Conservation (phyloP, 2,888 invertebrate genomes). For the Eupithecia vulgata region DNA sequence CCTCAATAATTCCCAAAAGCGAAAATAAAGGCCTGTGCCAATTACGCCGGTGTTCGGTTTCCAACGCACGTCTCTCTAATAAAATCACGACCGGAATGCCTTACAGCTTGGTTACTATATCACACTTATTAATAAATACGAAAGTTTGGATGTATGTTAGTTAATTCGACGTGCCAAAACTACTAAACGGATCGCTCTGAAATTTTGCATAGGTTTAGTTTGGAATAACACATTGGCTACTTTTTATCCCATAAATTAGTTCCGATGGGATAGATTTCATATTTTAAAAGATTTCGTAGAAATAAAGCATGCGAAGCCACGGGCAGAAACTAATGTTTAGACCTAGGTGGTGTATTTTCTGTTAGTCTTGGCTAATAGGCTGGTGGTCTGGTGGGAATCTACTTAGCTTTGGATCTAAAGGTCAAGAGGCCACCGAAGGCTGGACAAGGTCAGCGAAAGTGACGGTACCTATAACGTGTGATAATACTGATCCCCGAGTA, state of each 20-base stretch:
- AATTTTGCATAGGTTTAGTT: background rate
- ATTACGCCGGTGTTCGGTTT: constrained; percentile 20
- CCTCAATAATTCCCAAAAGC: constrained; percentile 23
- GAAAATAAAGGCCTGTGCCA: constrained; percentile 11
- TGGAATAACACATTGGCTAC: background rate
- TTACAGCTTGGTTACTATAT: constrained; percentile 9
- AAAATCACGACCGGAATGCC: constrained; percentile 22
- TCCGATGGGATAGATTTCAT: background rate
- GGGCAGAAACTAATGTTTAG: background rate
- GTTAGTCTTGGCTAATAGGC: background rate
- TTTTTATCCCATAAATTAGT: background rate
- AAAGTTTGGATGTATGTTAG: background rate
- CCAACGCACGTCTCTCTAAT: constrained; percentile 25
- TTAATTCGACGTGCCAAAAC: background rate
- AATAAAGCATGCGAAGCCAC: background rate
- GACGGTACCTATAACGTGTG: background rate
- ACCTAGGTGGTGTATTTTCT: background rate
- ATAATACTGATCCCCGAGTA: background rate
- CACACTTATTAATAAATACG: background rate
- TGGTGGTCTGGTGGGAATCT: background rate
- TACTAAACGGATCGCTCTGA: background rate
- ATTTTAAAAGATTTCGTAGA: background rate
- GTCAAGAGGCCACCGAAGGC: background rate
- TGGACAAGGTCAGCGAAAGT: background rate
- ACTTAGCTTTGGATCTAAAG: background rate